phyloP scores from a whole-genome alignment of 2,888 invertebrate species.

The Pycnomerus fuliginosus region DNA sequence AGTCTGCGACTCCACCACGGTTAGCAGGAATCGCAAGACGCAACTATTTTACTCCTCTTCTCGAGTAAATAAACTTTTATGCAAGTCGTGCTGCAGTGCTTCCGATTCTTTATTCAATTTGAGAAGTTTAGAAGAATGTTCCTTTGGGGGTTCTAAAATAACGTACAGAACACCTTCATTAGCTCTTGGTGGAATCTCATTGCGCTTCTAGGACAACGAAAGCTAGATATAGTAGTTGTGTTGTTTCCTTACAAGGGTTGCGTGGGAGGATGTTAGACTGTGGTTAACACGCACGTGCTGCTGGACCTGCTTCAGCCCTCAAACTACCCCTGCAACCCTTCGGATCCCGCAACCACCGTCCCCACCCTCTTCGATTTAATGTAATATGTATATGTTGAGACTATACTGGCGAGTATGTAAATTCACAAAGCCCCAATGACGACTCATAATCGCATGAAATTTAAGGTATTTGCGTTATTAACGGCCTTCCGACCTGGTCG shows the following conservation, averaged over 20 bases:
- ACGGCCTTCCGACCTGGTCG: no score
- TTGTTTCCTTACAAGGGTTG: slow-evolving; percentile 52
- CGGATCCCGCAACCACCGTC: slow-evolving; percentile 27
- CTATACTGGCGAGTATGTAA: slow-evolving; percentile 33
- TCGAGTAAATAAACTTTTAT: no score
- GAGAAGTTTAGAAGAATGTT: no score
- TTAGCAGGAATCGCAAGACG: no score
- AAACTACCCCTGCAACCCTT: slow-evolving; percentile 30
- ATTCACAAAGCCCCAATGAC: slow-evolving; percentile 30
- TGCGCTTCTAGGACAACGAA: slow-evolving; percentile 33
- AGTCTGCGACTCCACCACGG: slow-evolving; percentile 19
- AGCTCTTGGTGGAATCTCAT: slow-evolving; percentile 21
- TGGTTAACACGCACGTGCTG: slow-evolving; percentile 51
- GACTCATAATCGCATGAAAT: slow-evolving; percentile 31
- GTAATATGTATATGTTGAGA: slow-evolving; percentile 38
- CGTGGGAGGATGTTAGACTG: slow-evolving; percentile 51
- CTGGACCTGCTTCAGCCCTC: slow-evolving; percentile 42
- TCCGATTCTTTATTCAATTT: no score
- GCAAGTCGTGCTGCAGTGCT: no score
- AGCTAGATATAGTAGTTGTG: slow-evolving; percentile 49
- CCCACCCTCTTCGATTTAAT: slow-evolving; percentile 38
- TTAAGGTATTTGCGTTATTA: slow-evolving; percentile 36
- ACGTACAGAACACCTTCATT: background rate
- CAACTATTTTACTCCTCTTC: no score
- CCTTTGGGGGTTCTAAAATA: no score